phyloP scores from a whole-genome alignment of 2,888 invertebrate species.

The Cheilosia vernalis region DNA sequence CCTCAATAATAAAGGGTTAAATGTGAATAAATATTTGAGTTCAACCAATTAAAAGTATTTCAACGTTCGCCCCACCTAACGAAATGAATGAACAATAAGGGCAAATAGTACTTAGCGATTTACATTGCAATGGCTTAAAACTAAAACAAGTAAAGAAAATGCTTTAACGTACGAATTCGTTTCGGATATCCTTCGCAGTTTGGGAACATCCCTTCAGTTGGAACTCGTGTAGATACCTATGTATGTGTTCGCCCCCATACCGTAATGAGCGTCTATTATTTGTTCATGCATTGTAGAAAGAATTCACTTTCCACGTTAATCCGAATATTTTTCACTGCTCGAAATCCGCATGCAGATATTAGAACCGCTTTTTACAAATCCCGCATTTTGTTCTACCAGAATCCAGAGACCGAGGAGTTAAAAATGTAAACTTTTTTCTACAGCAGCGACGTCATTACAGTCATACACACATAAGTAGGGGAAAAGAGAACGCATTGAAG shows the following conservation, averaged over 20 bases:
- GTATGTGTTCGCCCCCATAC: constrained; percentile 39
- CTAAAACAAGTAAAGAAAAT: constrained; percentile 25
- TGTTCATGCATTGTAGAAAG: constrained; percentile 40
- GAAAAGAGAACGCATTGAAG: constrained; percentile 62
- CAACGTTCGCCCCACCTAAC: not conserved
- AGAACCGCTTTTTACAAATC: constrained; percentile 42
- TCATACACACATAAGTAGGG: constrained; percentile 42
- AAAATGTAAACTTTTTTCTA: constrained; percentile 29
- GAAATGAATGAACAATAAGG: constrained; percentile 59
- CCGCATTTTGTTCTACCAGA: constrained; percentile 58
- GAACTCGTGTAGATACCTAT: constrained; percentile 1
- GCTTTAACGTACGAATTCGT: constrained; percentile 18
- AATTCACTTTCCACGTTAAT: constrained; percentile 50
- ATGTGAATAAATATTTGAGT: constrained; percentile 79
- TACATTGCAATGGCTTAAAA: constrained; percentile 35
- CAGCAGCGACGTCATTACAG: constrained; percentile 43
- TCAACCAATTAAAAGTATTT: constrained; percentile 79
- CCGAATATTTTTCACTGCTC: constrained; percentile 22
- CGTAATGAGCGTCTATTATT: constrained; percentile 56
- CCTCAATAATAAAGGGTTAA: constrained; percentile 78
- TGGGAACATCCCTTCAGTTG: constrained; percentile 42
- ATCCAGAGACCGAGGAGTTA: constrained; percentile 28
- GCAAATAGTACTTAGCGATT: constrained; percentile 7
- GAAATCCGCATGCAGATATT: constrained; percentile 30
- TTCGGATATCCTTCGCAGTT: constrained; percentile 34